Percentiles rank a stretch among this genome's conserved stretches.
These are phyloP conservation scores for Danaus plexippus DNA, from an alignment of 1,140 invertebrate genomes.

Conservation along the genomic window DNA sequence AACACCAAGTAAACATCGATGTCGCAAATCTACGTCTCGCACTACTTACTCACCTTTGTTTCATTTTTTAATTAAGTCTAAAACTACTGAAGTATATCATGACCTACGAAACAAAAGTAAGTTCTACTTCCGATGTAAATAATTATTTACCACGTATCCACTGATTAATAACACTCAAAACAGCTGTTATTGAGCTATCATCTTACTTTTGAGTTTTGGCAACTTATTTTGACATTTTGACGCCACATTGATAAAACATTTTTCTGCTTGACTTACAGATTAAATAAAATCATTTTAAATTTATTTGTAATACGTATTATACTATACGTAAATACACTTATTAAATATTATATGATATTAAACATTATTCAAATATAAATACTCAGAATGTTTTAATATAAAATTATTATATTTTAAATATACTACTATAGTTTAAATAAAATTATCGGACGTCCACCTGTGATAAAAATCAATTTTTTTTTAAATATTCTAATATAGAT, in stretches of 20 bases:
- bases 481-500: too few species aligned
- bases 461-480: too few species aligned
- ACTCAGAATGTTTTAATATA: too few species aligned
- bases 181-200: slow-evolving; percentile 43
- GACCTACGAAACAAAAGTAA: slow-evolving; percentile 39
- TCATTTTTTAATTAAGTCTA: slow-evolving; percentile 57
- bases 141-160: slow-evolving; percentile 26
- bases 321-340: too few species aligned
- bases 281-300: too few species aligned
- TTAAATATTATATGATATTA: too few species aligned
- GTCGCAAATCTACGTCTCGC: slow-evolving; percentile 7
- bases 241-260: slow-evolving; percentile 24
- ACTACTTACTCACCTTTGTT: slow-evolving; percentile 56
- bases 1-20: slow-evolving; percentile 54
- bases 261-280: slow-evolving; percentile 1
- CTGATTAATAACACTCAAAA: slow-evolving; percentile 33
- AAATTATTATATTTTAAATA: too few species aligned
- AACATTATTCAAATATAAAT: too few species aligned
- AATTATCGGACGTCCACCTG: too few species aligned
- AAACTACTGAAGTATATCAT: slow-evolving; percentile 49
- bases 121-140: slow-evolving; percentile 37
- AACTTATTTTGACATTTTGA: slow-evolving; percentile 21
- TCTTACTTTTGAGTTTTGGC: slow-evolving; percentile 21
- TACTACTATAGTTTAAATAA: too few species aligned
- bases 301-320: too few species aligned